phyloP scores from a whole-genome alignment of 1,140 invertebrate species.

The Apis cerana region DNA sequence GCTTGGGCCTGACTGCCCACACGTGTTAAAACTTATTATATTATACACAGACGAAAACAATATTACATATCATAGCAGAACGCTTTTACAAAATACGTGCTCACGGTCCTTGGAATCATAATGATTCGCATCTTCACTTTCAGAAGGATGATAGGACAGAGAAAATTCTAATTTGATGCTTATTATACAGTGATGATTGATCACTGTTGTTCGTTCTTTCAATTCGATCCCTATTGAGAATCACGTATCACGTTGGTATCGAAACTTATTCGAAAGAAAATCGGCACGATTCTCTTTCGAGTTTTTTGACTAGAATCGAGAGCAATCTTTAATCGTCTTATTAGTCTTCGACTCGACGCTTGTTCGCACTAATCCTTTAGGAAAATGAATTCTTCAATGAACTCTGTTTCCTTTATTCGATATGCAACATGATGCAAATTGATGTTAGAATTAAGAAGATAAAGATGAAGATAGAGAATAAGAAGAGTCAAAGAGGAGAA shows the following conservation, averaged over 20 bases:
- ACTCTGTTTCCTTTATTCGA: neutral
- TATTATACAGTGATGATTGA: neutral
- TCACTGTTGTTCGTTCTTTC: neutral
- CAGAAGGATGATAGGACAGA: too few species aligned
- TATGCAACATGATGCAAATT: neutral
- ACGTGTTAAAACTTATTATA: constrained; percentile 53
- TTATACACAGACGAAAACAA: constrained; percentile 48
- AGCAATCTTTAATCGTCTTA: constrained; percentile 10
- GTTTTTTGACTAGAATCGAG: constrained; percentile 56
- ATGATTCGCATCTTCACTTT: neutral
- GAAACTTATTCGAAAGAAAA: neutral
- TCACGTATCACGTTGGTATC: neutral
- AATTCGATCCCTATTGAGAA: neutral
- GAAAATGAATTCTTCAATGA: neutral
- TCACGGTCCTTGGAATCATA: constrained; percentile 22
- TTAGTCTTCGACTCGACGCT: neutral
- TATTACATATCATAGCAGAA: constrained; percentile 25
- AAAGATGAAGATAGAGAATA: too few species aligned
- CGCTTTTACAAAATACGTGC: constrained; percentile 41
- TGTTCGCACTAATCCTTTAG: neutral
- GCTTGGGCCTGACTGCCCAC: constrained; percentile 64
- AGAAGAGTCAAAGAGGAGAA: too few species aligned
- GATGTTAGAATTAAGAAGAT: neutral
- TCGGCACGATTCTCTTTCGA: constrained; percentile 1
- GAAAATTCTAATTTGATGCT: neutral